Evolutionary conservation across 2,888 invertebrate species (phyloP), one percentile per base, ranked within the genome.

Genomic region (Lordiphosa fenestrarum): DNA sequence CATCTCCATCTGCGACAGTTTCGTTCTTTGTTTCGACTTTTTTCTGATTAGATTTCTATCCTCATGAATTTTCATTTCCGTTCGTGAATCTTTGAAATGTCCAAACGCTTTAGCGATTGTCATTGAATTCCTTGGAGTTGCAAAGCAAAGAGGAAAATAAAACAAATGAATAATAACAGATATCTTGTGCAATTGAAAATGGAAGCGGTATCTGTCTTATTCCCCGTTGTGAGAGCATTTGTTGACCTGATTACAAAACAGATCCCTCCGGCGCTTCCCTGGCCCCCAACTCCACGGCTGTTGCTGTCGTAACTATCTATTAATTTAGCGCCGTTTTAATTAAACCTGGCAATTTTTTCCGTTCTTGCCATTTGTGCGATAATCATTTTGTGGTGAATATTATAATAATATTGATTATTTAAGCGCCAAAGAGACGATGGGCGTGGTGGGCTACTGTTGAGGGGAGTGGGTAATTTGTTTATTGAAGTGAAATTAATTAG

Each of bases 31-130:
- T 70, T 70, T 76, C 58, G 44, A 42, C 48, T 75, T 75, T 62
- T 71, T 65, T 62, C 65, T 78, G 80, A 75, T 80, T 75, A 75
- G 72, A 75, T 72, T 80, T 78, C 71, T 72, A 69, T 75, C 55
- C 72, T 72, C 75, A 75, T 75, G 75, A 75, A 75, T 75, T 80
- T 75, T 75, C 75, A 80, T 80, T 80, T 75, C 75, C 75, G 75
- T 60, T 69, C 40, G 51, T 61, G 62, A 59, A 71, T 71, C 61
- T 78, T 64, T 69, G 52, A 33, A 33, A 44, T 44, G 44, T 44
- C 33, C 44, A 48, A 58, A 48, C 40, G 52, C 52, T 64, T 58
- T 59, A 59, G 53, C 58, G 59, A 12, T 39, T 53, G 55, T 56
- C 69, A 62, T 54, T 67, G 56, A 70, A 62, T 59, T 56, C 66